A percentile compares a stretch with the other conserved stretches of the same genome.
These are phyloP conservation scores for Etia nguti DNA, from an alignment of 2,113 vertebrate genomes.

Conservation along the genomic window DNA sequence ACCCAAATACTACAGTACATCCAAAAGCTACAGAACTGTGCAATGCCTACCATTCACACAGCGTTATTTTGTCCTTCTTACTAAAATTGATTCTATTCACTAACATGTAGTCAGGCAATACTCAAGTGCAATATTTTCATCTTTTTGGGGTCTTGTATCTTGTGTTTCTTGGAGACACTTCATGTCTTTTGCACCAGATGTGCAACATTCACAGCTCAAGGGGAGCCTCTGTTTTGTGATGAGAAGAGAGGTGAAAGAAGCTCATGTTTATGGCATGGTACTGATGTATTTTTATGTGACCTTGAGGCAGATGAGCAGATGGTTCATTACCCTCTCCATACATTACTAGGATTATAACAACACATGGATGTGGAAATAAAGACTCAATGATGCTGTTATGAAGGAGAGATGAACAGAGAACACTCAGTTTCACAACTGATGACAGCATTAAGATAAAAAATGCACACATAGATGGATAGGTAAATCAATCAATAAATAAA, in stretches of 20 bases:
- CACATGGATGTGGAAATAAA: conserved; percentile 39
- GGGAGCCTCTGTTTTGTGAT: conserved; percentile 28
- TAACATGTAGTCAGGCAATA: background rate
- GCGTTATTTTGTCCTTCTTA: background rate
- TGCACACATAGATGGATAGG: background rate
- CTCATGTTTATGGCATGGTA: conserved; percentile 43
- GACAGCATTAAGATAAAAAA: background rate
- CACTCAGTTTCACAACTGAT: background rate
- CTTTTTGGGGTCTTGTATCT: background rate
- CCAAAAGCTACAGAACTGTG: background rate
- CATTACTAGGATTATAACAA: conserved; percentile 39
- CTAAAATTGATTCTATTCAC: background rate
- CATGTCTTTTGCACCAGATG: conserved; percentile 27
- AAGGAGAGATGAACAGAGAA: background rate
- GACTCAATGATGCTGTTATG: background rate
- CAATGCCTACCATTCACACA: background rate
- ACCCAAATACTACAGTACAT: background rate
- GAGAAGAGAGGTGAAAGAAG: conserved; percentile 40
- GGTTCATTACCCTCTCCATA: conserved; percentile 58
- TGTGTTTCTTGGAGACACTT: conserved; percentile 14
- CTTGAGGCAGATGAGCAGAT: conserved; percentile 54
- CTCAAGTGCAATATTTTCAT: background rate
- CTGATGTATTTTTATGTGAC: conserved; percentile 51
- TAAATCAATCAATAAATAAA: background rate
- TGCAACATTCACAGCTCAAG: conserved; percentile 38